Evolutionary conservation across 1,140 invertebrate species (phyloP).

Genomic region (Diploscapter pachys): DNA sequence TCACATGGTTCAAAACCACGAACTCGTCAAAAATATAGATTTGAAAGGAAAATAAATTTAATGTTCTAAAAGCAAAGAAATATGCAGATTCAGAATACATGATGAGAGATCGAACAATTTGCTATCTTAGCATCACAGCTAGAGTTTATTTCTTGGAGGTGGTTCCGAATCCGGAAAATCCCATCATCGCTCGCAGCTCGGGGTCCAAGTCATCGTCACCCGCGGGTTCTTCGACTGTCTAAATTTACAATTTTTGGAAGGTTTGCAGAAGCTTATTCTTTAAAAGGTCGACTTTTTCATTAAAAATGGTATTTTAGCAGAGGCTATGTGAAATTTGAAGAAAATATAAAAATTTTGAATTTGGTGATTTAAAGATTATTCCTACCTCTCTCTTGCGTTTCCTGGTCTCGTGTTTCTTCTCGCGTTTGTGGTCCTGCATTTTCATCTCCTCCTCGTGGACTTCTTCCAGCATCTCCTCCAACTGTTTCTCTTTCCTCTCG

Average conservation of each 20-base stretch:
- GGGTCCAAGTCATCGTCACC: constrained; percentile 66
- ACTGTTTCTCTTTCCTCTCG: constrained; percentile 91
- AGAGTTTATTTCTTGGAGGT: constrained; percentile 71
- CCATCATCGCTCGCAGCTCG: constrained; percentile 91
- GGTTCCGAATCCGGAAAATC: constrained; percentile 88
- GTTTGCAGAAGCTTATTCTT: no score
- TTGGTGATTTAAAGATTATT: constrained; percentile 45
- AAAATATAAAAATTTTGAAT: no score
- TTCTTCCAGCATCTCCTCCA: constrained; percentile 84
- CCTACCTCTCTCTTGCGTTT: constrained; percentile 61
- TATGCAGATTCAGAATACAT: no score
- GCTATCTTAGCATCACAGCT: no score
- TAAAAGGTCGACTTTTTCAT: no score
- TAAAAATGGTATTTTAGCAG: no score
- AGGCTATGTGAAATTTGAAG: no score
- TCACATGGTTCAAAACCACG: no score
- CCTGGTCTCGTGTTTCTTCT: constrained; percentile 77
- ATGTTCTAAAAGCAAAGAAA: neutral
- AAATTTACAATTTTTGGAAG: no score
- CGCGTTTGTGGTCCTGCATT: constrained; percentile 69
- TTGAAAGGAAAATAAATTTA: constrained; percentile 1
- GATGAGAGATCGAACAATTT: no score
- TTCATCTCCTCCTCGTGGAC: constrained; percentile 95
- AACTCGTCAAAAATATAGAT: no score
- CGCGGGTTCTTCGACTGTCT: constrained; percentile 60